These are phyloP conservation scores for Ellobius talpinus DNA, from an alignment of 2,113 vertebrate species.

Conservation along the genomic window DNA sequence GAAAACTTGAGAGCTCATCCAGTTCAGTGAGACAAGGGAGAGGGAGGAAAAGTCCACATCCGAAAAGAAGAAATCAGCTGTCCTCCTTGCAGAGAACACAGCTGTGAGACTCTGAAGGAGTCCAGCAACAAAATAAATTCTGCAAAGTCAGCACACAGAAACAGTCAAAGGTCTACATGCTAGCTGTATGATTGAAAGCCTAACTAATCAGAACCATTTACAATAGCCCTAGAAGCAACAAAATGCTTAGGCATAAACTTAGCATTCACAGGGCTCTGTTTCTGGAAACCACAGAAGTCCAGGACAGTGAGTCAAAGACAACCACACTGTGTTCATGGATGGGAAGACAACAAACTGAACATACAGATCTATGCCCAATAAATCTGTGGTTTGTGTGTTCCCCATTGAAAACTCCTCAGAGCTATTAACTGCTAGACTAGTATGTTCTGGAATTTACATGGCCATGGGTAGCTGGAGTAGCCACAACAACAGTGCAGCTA, in stretches of 20 bases:
- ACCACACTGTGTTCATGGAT: background rate
- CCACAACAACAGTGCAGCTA: background rate
- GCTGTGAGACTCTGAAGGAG: background rate
- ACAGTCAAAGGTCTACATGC: background rate
- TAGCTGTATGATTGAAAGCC: background rate
- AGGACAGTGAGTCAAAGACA: rapidly evolving
- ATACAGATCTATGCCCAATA: rapidly evolving
- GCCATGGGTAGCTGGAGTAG: background rate
- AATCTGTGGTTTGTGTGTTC: rapidly evolving
- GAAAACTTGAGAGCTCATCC: background rate
- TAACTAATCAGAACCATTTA: background rate
- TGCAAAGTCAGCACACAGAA: background rate
- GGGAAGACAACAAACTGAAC: too few relatives aligned
- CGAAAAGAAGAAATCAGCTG: background rate
- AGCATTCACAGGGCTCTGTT: background rate
- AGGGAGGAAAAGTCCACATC: background rate
- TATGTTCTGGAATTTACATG: background rate
- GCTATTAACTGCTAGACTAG: too few relatives aligned
- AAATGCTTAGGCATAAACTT: background rate
- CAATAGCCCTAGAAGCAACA: background rate
- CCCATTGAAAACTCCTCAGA: background rate
- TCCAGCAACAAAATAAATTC: background rate
- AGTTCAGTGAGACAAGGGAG: background rate
- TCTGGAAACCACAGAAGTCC: background rate
- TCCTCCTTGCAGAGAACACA: rapidly evolving